Evolutionary conservation across 2,797 vertebrate species (phyloP).

Genomic region (Acanthurus tractus): DNA sequence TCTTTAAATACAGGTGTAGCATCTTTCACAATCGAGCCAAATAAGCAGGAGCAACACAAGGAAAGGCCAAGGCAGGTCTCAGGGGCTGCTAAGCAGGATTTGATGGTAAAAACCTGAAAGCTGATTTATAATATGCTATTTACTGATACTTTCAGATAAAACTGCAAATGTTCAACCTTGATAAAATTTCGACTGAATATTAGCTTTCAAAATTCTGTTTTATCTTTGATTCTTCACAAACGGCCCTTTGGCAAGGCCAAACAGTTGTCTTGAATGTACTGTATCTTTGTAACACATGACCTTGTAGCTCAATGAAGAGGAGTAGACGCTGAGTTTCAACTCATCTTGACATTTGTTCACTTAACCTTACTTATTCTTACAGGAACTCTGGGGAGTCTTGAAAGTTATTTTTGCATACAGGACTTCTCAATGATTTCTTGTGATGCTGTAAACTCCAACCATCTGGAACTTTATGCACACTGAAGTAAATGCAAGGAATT

Average conservation of each 20-base stretch:
- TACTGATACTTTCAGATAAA: constrained; percentile 13
- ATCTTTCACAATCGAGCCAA: constrained; percentile 12
- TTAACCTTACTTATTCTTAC: constrained; percentile 9
- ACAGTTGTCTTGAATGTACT: constrained; percentile 7
- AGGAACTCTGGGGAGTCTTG: constrained; percentile 36
- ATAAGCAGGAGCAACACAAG: constrained; percentile 3
- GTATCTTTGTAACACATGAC: neutral
- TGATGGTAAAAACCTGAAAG: constrained; percentile 26
- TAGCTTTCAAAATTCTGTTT: neutral
- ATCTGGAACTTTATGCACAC: constrained; percentile 56
- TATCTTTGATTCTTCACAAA: neutral
- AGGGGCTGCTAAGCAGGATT: constrained; percentile 27
- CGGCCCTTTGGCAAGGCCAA: neutral
- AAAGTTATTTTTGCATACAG: constrained; percentile 40
- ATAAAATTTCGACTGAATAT: constrained; percentile 18
- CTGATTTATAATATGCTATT: constrained; percentile 10
- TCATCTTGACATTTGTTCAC: neutral
- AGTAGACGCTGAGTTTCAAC: neutral
- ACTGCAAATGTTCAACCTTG: neutral
- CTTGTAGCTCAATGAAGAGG: neutral
- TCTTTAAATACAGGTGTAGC: neutral
- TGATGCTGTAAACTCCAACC: constrained; percentile 51
- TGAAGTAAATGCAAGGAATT: constrained; percentile 44
- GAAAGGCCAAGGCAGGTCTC: constrained; percentile 14
- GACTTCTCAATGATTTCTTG: constrained; percentile 10